Percentiles rank a stretch among this genome's conserved stretches.
These are phyloP conservation scores for Drosophila suboccidentalis DNA, from an alignment of 2,888 invertebrate species.

Conservation along the genomic window DNA sequence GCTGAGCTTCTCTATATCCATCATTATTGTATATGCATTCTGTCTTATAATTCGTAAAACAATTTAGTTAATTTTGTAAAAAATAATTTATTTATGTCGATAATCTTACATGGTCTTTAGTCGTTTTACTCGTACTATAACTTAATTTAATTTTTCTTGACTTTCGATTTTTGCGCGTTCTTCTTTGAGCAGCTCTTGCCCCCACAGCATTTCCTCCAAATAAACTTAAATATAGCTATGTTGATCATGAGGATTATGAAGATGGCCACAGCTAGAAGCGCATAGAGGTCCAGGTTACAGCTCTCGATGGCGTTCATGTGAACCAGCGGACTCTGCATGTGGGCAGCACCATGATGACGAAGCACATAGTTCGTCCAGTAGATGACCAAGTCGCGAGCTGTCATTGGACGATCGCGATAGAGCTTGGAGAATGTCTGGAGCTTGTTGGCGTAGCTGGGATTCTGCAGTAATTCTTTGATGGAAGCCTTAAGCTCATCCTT, in stretches of 20 bases:
- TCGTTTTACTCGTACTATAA: background rate
- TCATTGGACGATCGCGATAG: slow-evolving; percentile 87
- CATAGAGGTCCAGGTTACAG: slow-evolving; percentile 86
- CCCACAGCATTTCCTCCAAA: slow-evolving; percentile 54
- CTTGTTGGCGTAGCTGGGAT: slow-evolving; percentile 70
- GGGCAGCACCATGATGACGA: slow-evolving; percentile 87
- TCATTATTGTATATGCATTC: background rate
- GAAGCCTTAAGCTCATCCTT: slow-evolving; percentile 53
- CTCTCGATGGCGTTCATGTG: slow-evolving; percentile 86
- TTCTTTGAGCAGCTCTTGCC: slow-evolving; percentile 52
- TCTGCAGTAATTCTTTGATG: slow-evolving; percentile 73
- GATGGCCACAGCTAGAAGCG: slow-evolving; percentile 47
- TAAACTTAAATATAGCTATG: slow-evolving; percentile 50
- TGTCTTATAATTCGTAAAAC: background rate
- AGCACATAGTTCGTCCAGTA: slow-evolving; percentile 88
- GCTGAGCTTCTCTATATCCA: background rate
- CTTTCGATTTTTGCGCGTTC: slow-evolving; percentile 51
- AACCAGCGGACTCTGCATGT: slow-evolving; percentile 86
- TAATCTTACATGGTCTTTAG: slow-evolving; percentile 16
- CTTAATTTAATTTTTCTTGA: slow-evolving; percentile 59
- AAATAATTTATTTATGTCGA: slow-evolving; percentile 13
- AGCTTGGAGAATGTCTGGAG: slow-evolving; percentile 85
- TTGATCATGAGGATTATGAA: slow-evolving; percentile 39
- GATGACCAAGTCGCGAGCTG: slow-evolving; percentile 86
- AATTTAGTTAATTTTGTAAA: background rate